Base-by-base conservation (phyloP, 2,888 invertebrate genomes). In the Stomorhina lunata region DNA sequence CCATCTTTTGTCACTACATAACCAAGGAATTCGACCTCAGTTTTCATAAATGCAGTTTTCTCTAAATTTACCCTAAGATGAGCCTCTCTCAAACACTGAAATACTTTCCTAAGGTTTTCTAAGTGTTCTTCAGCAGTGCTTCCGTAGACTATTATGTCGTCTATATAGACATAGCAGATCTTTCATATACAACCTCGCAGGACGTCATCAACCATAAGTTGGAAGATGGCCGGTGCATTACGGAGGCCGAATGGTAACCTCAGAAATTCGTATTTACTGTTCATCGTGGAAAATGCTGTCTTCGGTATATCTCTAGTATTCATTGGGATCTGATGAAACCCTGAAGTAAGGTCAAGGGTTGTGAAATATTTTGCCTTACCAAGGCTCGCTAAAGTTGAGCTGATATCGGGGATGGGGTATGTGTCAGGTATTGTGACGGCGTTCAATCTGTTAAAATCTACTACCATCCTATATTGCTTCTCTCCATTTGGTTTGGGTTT, bases 321-420 rank as follows among this genome's bases (percentile, higher is more conserved):
- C 84, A 84, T 85, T 5, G 22, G 48, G 9, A 86, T 85, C 50
- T 86, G 85, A 20, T 86, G 84, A 29, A 86, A 87, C 9, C 84
- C 84, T 1, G 85, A 84, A 2, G 83, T 85, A 3, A 86, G 53
- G 20, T 85, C 85, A 2, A 86, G 32, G 0, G 84, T 85, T 0
- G 85, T 85, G 15, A 85, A 86, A 55, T 37, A 84, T 40, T 86
- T 84, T 2, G 84, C 76, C 9, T 83, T 34, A 6, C 85, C 84
- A 5, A 86, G 71, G 29, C 83, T 85, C 2, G 84, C 78, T 6
- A 85, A 63, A 6, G 84, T 85, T 2, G 57, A 59, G 4, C 71
- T 81, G 1, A 84, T 84, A n/a, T 84, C 84, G 0, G 85, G 84
- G 15, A 83, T 85, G 0, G 84, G 84, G 17, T 86, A 84, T 4